Evolutionary conservation across 2,888 invertebrate species (phyloP).

Genomic region (Drosophila lutescens): DNA sequence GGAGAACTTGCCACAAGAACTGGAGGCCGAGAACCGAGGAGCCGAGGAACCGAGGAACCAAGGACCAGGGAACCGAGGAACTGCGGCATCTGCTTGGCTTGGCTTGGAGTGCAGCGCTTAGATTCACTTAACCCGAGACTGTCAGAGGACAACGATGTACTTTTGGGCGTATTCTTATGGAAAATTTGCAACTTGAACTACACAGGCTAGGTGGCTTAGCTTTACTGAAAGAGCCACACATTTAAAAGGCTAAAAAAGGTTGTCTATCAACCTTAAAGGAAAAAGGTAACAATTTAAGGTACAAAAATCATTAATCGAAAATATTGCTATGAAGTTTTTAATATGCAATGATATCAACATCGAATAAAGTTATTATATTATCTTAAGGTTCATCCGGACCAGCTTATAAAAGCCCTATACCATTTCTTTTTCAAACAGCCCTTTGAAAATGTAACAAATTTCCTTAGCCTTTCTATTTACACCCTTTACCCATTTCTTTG

Average conservation of each 20-base stretch:
- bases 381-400: too few relatives aligned
- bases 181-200: constrained; percentile 47
- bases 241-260: constrained; percentile 1
- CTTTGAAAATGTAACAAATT: not conserved
- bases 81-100: constrained; percentile 46
- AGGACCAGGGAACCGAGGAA: constrained; percentile 17
- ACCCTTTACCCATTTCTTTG: not conserved
- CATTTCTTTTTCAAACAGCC: not conserved
- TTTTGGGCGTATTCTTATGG: constrained; percentile 49
- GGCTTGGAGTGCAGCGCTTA: constrained; percentile 50
- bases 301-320: too few relatives aligned
- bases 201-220: constrained; percentile 5
- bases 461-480: not conserved
- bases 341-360: too few relatives aligned
- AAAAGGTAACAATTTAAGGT: too few relatives aligned
- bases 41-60: not conserved
- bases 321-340: too few relatives aligned
- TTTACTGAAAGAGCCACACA: not conserved
- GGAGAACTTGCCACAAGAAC: constrained; percentile 26
- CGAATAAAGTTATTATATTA: too few relatives aligned
- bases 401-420: too few relatives aligned
- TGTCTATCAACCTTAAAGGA: not conserved
- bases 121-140: constrained; percentile 55
- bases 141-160: constrained; percentile 43
- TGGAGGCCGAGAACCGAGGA: constrained; percentile 20